Evolutionary conservation across 2,888 invertebrate species (phyloP).

Genomic region (Tetranychus truncatus): DNA sequence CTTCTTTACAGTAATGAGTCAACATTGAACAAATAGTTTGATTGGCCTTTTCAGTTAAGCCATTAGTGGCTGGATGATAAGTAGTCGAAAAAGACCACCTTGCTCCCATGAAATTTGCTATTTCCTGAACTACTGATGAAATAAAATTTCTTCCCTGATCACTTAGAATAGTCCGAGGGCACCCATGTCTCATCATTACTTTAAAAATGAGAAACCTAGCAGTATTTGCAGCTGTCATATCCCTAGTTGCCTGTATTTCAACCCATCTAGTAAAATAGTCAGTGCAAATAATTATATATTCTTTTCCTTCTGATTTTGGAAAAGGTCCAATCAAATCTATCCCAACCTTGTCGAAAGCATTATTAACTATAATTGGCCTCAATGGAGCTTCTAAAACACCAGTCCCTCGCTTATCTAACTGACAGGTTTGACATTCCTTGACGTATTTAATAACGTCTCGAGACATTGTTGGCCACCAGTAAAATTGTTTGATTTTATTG

Average conservation of each 20-base stretch:
- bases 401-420: no score
- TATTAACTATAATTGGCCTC: no score
- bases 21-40: background rate
- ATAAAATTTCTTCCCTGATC: conserved; percentile 10
- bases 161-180: background rate
- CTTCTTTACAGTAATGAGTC: no score
- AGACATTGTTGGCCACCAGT: no score
- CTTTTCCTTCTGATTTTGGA: no score
- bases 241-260: background rate
- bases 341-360: no score
- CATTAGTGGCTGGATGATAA: conserved; percentile 1
- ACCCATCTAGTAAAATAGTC: background rate
- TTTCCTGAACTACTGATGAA: background rate
- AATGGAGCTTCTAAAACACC: no score
- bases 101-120: no score
- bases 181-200: background rate
- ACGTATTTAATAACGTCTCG: no score
- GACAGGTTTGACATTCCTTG: no score
- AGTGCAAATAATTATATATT: background rate
- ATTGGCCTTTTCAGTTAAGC: conserved; percentile 4
- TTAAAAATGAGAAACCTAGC: background rate
- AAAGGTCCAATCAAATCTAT: no score
- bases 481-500: no score
- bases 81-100: background rate
- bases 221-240: background rate